Evolutionary conservation across 2,888 invertebrate species (phyloP).

Genomic region (Nasonovia ribisnigri): DNA sequence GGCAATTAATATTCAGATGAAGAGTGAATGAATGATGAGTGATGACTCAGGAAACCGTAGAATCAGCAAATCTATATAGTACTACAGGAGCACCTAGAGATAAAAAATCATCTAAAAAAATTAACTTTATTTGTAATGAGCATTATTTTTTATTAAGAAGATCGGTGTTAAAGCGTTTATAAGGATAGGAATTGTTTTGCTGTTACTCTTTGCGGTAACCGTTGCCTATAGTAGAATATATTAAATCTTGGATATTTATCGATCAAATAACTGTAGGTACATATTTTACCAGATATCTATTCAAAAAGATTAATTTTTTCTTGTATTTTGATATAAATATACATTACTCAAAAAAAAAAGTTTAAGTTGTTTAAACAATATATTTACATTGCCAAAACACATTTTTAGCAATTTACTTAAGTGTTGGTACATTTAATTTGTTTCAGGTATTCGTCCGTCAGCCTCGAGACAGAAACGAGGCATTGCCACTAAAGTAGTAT

Average conservation of each 20-base stretch:
- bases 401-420: not conserved
- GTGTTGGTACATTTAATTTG: not conserved
- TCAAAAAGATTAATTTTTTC: not conserved
- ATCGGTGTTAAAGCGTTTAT: not conserved
- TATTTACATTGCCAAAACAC: not conserved
- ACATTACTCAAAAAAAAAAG: not conserved
- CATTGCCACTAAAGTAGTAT: constrained; percentile 66
- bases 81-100: not conserved
- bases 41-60: no score
- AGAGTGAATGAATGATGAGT: not conserved
- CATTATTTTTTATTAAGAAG: not conserved
- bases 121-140: not conserved
- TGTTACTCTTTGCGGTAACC: not conserved
- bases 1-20: not conserved
- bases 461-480: constrained; percentile 67
- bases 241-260: not conserved
- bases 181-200: not conserved
- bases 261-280: not conserved
- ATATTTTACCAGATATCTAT: not conserved
- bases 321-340: not conserved
- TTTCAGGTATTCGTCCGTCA: constrained; percentile 44
- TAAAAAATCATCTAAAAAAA: not conserved
- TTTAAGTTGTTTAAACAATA: not conserved
- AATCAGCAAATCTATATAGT: not conserved
- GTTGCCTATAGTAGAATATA: not conserved